Percentiles rank a stretch among this genome's conserved stretches.
phyloP scores from a whole-genome alignment of 2,113 vertebrate species.

The Hippopotamus amphibius region DNA sequence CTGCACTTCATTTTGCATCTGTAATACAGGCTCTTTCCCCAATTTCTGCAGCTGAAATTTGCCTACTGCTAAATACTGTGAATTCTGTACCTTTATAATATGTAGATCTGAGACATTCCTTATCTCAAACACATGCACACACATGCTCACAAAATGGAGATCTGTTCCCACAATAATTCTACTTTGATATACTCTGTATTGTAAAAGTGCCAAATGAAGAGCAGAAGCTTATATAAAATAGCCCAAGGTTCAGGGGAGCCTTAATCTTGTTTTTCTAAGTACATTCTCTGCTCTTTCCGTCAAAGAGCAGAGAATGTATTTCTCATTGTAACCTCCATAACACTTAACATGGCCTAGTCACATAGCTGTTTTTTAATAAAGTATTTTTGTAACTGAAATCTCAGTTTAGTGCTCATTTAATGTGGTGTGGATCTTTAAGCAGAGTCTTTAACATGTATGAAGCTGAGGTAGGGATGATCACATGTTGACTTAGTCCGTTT shows the following conservation, averaged over 20 bases:
- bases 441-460: neutral
- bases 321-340: neutral
- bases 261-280: constrained; percentile 41
- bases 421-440: neutral
- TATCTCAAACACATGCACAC: neutral
- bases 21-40: neutral
- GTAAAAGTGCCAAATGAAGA: neutral
- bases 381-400: neutral
- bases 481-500: neutral
- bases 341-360: neutral
- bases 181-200: neutral
- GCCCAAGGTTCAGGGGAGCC: neutral
- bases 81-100: neutral
- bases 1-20: constrained; percentile 40
- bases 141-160: neutral
- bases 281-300: neutral
- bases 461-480: neutral
- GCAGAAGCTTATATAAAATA: neutral
- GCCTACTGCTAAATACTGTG: constrained; percentile 1
- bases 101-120: neutral
- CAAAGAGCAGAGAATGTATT: neutral
- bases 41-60: constrained; percentile 2
- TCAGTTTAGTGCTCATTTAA: neutral
- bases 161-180: neutral
- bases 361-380: constrained; percentile 4